These are phyloP conservation scores for Ceyx melanurus DNA, from an alignment of 2,113 vertebrate genomes.

Conservation along the genomic window DNA sequence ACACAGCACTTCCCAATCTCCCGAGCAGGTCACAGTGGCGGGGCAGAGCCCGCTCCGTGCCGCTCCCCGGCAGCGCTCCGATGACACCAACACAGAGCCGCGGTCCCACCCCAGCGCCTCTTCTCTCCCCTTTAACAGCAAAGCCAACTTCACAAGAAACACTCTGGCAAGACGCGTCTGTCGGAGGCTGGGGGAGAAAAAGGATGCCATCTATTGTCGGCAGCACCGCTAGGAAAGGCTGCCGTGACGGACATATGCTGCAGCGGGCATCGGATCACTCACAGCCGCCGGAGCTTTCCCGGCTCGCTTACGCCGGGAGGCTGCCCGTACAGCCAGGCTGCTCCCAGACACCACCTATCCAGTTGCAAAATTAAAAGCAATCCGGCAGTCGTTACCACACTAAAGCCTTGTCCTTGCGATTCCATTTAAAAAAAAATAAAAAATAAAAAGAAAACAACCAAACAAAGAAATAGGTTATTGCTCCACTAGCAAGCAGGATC, in stretches of 20 bases:
- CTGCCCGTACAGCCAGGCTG: not conserved
- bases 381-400: not conserved
- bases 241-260: conserved; percentile 42
- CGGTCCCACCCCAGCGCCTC: not conserved
- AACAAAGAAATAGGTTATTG: not conserved
- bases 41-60: not conserved
- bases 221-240: conserved; percentile 50
- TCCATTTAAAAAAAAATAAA: not conserved
- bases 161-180: not conserved
- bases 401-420: not conserved
- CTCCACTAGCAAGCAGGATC: not conserved
- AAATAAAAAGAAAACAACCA: not conserved
- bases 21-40: conserved; percentile 45
- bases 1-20: not conserved
- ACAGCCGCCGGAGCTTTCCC: conserved; percentile 4
- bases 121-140: conserved; percentile 9
- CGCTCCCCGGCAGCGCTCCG: conserved; percentile 2
- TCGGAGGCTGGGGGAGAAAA: conserved; percentile 38
- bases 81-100: not conserved
- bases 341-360: not conserved
- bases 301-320: not conserved
- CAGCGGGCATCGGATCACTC: conserved; percentile 24
- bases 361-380: not conserved
- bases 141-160: conserved; percentile 44
- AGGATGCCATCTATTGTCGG: conserved; percentile 47